Base-by-base conservation (phyloP, 2,888 invertebrate species). In the Tiliacea citrago region DNA sequence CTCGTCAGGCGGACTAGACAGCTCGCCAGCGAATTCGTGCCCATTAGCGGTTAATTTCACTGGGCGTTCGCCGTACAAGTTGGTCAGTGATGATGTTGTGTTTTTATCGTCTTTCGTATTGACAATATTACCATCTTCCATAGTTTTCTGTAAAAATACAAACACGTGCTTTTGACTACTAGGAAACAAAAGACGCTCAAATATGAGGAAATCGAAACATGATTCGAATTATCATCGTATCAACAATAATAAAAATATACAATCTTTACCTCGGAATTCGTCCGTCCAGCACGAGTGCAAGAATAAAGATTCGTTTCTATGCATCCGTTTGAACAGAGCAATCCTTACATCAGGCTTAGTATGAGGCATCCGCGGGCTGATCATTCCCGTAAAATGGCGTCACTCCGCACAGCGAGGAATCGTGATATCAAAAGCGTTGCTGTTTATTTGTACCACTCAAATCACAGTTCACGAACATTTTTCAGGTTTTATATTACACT, bases 341-440 rank as follows among this genome's bases (percentile, higher is more conserved):
- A 93, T 94, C 95, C 95, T 96, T 94, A 96, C 96, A 96, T 96
- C 94, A 92, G 95, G 95, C 94, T 94, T 93, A 94, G 90, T 94
- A 91, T 91, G 94, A 95, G 93, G 95, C 96, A 95, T 95, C 96
- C 95, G 95, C 96, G 94, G 95, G 95, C 96, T 96, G 96, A 94
- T 96, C 96, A 96, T 96, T 96, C 96, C 96, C 96, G 96, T 96
- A 96, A 96, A 96, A 96, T 96, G 96, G 96, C 96, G 96, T 96
- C 96, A 96, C 96, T 96, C 93, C 93, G 93, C 94, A 91, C 93
- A 93, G 94, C 93, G 95, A 96, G 93, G 94, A 95, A 95, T 94
- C 92, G 94, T 94, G 92, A 92, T 94, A 95, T 95, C 94, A 95
- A 93, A 93, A 92, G 89, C 92, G 92, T 91, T 90, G 91, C 86